Percentiles rank a stretch among this genome's conserved stretches.
Evolutionary conservation across 2,888 invertebrate genomes (phyloP).

Genomic region (Cryptus viduatorius): DNA sequence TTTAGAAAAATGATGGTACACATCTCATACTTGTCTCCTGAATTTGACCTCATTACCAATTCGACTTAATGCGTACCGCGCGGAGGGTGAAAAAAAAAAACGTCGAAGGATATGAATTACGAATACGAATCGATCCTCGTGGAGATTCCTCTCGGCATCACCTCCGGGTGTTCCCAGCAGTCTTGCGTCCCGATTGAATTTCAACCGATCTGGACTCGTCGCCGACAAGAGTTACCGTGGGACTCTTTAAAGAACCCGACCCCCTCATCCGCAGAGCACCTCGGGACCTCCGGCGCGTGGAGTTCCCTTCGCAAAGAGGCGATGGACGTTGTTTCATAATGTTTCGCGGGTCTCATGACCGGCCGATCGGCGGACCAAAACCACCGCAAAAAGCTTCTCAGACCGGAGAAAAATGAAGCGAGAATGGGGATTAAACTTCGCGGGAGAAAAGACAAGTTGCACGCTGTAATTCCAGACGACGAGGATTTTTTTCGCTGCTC

Average conservation of each 20-base stretch:
- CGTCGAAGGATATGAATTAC: constrained; percentile 4
- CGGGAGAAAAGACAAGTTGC: constrained; percentile 11
- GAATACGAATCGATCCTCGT: constrained; percentile 37
- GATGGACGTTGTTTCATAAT: constrained; percentile 19
- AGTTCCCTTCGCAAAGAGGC: background rate
- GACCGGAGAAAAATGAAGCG: background rate
- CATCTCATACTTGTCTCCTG: no score
- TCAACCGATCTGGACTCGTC: constrained; percentile 54
- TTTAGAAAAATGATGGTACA: no score
- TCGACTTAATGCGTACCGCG: background rate
- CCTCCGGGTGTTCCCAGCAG: constrained; percentile 40
- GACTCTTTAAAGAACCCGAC: background rate
- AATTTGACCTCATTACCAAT: background rate
- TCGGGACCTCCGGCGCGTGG: constrained; percentile 5
- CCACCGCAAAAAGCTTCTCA: constrained; percentile 77
- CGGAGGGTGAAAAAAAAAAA: background rate
- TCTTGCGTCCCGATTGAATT: constrained; percentile 58
- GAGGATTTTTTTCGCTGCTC: constrained; percentile 57
- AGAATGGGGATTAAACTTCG: constrained; percentile 22
- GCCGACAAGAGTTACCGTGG: constrained; percentile 29
- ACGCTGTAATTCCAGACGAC: constrained; percentile 19
- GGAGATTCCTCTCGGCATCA: constrained; percentile 11
- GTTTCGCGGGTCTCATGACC: constrained; percentile 63
- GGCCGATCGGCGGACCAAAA: constrained; percentile 77
- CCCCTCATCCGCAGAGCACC: background rate